phyloP scores from a whole-genome alignment of 2,113 vertebrate species.

The Acrocephalus kingi region DNA sequence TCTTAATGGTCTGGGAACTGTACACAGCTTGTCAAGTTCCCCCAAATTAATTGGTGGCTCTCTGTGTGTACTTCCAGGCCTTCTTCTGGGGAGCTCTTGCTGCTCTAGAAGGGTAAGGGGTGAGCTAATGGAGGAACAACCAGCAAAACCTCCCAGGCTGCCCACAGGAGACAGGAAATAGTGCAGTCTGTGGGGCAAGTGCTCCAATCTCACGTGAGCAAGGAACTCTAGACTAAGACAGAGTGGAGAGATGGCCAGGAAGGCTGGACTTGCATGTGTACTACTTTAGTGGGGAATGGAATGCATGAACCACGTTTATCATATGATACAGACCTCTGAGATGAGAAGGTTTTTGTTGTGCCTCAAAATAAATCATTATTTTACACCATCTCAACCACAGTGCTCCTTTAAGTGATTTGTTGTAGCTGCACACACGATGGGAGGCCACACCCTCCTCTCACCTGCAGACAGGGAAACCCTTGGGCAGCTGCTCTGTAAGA shows the following conservation, averaged over 20 bases:
- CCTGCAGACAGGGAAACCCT: background rate
- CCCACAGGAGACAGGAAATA: background rate
- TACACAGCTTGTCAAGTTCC: constrained; percentile 39
- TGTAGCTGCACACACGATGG: fast-evolving
- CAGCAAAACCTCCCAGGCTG: background rate
- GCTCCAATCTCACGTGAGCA: background rate
- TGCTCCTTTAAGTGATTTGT: background rate
- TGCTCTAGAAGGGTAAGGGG: background rate
- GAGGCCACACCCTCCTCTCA: background rate
- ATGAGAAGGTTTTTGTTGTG: background rate
- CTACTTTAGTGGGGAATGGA: background rate
- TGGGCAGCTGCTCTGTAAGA: background rate
- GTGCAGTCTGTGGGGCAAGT: background rate
- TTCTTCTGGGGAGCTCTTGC: background rate
- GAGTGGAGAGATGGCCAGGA: background rate
- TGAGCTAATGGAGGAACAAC: background rate
- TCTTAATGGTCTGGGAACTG: constrained; percentile 32
- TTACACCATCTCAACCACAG: background rate
- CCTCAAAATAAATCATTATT: background rate
- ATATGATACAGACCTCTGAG: background rate
- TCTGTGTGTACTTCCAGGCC: background rate
- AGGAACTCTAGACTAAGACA: background rate
- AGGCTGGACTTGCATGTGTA: background rate
- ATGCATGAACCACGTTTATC: background rate
- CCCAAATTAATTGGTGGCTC: constrained; percentile 26